Evolutionary conservation across 2,888 invertebrate genomes (phyloP), one percentile per base, ranked within the genome.

Genomic region (Tenodera sinensis): DNA sequence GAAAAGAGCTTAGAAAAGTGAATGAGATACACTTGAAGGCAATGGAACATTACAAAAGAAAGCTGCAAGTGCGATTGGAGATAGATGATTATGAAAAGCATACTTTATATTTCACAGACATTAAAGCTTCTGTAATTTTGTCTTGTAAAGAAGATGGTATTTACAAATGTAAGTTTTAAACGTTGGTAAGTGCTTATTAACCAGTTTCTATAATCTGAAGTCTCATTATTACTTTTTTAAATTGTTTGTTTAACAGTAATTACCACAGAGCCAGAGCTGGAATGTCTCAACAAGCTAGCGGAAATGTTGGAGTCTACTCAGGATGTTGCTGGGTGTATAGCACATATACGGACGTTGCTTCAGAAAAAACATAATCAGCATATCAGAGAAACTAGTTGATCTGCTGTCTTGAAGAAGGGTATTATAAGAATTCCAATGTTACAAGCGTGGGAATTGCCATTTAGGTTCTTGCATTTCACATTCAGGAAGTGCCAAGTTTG

Each of bases 1-100:
- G 27, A 15, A 83, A 30, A 15, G 87, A 87, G n/a, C 30, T 87
- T n/a, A 25, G 25, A 14, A 87, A 87, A 87, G 34, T 15, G 34
- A 28, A 87, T 42, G 83, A 87, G 7, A 27, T 27, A 42, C 42
- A 34, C 30, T 25, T 82, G 83, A 87, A 87, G 34, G 87, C 82
- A n/a, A n/a, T 83, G 4, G 83, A n/a, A 42, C 42, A 87, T n/a
- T 87, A 87, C 83, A 87, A 87, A 42, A 87, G 83, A 30, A 87
- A 87, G 83, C 15, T 87, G 30, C 14, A 71, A 27, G 8, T 87
- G 9, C 82, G 83, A 12, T n/a, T 87, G 28, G 20, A 81, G 12
- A 81, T 82, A 34, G 83, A 87, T 6, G 87, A 87, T 0, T 28
- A 42, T 27, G 34, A 34, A n/a, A 20, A 25, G 4, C 28, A 83